Conservation (phyloP, 2,113 vertebrate species). For the Saimiri boliviensis region DNA sequence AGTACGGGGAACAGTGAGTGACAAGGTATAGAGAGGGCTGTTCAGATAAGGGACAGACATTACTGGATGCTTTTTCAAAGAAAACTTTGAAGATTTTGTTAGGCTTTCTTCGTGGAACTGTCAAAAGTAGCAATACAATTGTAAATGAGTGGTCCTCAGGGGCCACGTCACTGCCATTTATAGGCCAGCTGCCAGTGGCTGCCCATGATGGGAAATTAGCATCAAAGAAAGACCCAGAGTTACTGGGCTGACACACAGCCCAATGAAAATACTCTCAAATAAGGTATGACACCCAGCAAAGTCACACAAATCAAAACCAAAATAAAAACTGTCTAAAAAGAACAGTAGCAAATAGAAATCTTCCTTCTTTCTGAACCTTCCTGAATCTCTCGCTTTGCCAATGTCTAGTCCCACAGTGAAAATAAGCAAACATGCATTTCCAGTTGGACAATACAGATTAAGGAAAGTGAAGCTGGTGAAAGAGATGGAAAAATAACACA, state of each 20-base stretch:
- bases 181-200: conserved; percentile 46
- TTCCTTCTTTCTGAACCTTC: not conserved
- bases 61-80: conserved; percentile 56
- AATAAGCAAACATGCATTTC: not conserved
- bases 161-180: conserved; percentile 4
- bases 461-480: not conserved
- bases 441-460: not conserved
- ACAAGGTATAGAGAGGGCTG: conserved; percentile 56
- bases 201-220: conserved; percentile 14
- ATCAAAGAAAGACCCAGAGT: conserved; percentile 30
- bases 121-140: conserved; percentile 64
- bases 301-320: not conserved
- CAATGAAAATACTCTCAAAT: not conserved
- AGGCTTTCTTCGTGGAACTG: conserved; percentile 58
- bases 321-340: not conserved
- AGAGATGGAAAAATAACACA: not conserved
- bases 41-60: conserved; percentile 61
- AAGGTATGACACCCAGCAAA: not conserved
- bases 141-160: conserved; percentile 51
- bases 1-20: conserved; percentile 46
- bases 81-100: conserved; percentile 74
- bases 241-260: not conserved
- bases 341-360: not conserved
- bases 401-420: not conserved
- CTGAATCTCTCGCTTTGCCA: not conserved